Percentiles rank a stretch among this genome's conserved stretches.
Conservation (phyloP, 2,113 vertebrate species). For the Cygnus buccinator region DNA sequence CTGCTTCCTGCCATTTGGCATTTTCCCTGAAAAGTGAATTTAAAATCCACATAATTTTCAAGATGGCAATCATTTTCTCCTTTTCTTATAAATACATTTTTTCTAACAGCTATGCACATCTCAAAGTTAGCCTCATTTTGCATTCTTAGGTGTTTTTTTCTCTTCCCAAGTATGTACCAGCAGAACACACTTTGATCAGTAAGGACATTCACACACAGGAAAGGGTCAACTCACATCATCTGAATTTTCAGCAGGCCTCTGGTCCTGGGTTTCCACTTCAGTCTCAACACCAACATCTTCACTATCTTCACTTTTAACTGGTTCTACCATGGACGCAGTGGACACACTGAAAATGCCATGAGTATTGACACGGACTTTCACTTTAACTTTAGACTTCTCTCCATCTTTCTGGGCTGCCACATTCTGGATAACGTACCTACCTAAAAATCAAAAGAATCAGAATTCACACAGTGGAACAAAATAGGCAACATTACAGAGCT, state of each 20-base stretch:
- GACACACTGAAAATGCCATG: constrained; percentile 84
- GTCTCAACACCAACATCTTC: constrained; percentile 66
- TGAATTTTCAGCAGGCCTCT: constrained; percentile 56
- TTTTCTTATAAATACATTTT: neutral
- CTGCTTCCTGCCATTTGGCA: neutral
- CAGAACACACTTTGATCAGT: neutral
- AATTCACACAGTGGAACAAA: neutral
- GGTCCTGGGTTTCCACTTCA: constrained; percentile 70
- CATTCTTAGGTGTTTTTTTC: neutral
- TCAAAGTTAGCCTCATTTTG: neutral
- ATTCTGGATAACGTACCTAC: constrained; percentile 83
- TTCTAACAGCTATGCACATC: neutral
- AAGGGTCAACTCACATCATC: constrained; percentile 74
- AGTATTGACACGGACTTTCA: constrained; percentile 82
- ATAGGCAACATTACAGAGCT: neutral
- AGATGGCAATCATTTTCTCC: neutral
- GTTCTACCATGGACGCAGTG: constrained; percentile 82
- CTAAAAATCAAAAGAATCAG: constrained; percentile 52
- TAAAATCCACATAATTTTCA: neutral
- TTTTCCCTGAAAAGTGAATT: neutral
- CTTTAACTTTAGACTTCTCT: constrained; percentile 84
- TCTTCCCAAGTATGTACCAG: neutral
- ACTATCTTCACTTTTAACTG: constrained; percentile 74
- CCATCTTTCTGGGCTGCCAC: constrained; percentile 82
- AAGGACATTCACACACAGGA: neutral